These are phyloP conservation scores for Aromia moschata DNA, from an alignment of 2,888 invertebrate genomes.

Conservation along the genomic window DNA sequence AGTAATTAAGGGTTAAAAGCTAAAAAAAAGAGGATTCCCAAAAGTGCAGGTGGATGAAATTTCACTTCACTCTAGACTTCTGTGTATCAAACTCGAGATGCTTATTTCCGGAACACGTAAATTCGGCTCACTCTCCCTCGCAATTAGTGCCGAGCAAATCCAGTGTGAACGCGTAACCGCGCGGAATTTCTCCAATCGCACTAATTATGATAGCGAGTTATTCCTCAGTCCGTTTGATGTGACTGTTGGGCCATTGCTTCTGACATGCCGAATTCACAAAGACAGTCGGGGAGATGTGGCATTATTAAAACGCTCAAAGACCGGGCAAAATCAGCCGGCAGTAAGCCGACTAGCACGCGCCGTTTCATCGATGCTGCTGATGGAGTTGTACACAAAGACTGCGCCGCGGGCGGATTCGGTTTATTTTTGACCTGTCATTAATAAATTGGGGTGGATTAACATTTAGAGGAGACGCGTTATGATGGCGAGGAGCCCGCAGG, in stretches of 20 bases:
- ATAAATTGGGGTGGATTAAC: constrained; percentile 61
- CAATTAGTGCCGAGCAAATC: too few relatives aligned
- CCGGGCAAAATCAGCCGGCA: constrained; percentile 36
- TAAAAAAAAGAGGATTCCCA: too few relatives aligned
- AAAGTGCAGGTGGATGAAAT: too few relatives aligned
- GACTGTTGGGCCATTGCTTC: constrained; percentile 35
- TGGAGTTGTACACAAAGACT: constrained; percentile 58
- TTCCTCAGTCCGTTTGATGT: constrained; percentile 35
- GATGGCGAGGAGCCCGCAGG: constrained; percentile 48
- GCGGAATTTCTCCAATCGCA: constrained; percentile 17
- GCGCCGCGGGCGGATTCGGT: constrained; percentile 55
- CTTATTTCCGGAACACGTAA: too few relatives aligned
- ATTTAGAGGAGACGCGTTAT: constrained; percentile 57
- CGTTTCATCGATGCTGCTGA: constrained; percentile 40
- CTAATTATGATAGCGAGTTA: constrained; percentile 29
- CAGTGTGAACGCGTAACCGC: background rate
- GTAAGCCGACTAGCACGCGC: constrained; percentile 26
- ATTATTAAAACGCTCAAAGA: constrained; percentile 61
- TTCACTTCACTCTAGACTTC: too few relatives aligned
- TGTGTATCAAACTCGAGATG: too few relatives aligned
- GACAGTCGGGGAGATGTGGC: constrained; percentile 43
- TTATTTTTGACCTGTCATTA: constrained; percentile 63
- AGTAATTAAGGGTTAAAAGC: too few relatives aligned
- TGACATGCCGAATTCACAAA: constrained; percentile 48
- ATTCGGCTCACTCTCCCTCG: too few relatives aligned